phyloP scores from a whole-genome alignment of 2,797 vertebrate species.

The Poeciliopsis infans region DNA sequence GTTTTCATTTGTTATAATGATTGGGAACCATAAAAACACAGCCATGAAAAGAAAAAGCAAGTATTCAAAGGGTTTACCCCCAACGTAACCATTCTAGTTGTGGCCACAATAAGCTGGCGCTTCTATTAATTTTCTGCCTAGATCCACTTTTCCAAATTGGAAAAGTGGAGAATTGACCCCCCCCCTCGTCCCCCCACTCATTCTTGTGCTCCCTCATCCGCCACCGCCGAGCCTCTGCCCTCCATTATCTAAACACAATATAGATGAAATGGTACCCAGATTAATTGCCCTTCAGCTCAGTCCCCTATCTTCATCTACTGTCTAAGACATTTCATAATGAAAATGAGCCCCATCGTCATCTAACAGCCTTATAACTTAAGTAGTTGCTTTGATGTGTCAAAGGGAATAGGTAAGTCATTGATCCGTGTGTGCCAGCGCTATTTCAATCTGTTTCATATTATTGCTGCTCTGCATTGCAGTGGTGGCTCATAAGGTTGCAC shows the following conservation, averaged over 20 bases:
- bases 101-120: constrained; percentile 29
- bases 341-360: constrained; percentile 61
- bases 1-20: constrained; percentile 46
- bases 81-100: constrained; percentile 25
- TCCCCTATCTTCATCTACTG: constrained; percentile 60
- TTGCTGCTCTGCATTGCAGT: constrained; percentile 46
- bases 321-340: constrained; percentile 60
- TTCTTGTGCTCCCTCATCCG: constrained; percentile 44
- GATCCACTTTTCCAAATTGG: constrained; percentile 57
- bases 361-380: constrained; percentile 66
- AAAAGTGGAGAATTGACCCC: constrained; percentile 18
- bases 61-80: background rate
- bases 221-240: constrained; percentile 53
- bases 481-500: constrained; percentile 47
- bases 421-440: constrained; percentile 56
- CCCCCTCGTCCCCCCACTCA: background rate
- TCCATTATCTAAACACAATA: constrained; percentile 69
- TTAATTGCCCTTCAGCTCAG: constrained; percentile 69
- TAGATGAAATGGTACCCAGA: constrained; percentile 69
- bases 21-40: constrained; percentile 35
- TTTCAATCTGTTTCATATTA: constrained; percentile 67
- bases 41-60: constrained; percentile 16
- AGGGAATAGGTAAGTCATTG: constrained; percentile 67
- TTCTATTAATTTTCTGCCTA: constrained; percentile 47
- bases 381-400: constrained; percentile 72